Conservation (phyloP, 1,140 invertebrate species). For the Conus betulinus region DNA sequence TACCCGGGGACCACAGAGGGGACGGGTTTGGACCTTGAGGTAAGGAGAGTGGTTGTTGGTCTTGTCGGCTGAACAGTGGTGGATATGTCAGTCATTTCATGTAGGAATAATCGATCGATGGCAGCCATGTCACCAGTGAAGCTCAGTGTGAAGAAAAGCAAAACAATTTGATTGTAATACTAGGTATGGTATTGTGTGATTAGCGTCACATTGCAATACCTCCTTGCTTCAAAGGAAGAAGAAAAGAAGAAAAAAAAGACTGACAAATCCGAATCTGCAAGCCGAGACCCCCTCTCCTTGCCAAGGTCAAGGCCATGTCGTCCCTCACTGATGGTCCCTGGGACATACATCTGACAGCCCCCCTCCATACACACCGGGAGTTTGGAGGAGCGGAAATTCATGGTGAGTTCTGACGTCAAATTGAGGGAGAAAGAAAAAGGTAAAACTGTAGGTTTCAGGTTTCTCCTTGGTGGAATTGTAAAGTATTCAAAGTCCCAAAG, state of each 20-base stretch:
- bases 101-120: no score
- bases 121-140: no score
- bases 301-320: not conserved
- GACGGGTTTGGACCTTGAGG: conserved; percentile 17
- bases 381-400: no score
- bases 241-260: not conserved
- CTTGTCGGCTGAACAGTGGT: not conserved
- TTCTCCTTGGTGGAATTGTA: no score
- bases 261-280: not conserved
- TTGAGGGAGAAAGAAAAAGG: no score
- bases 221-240: not conserved
- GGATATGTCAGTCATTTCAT: not conserved
- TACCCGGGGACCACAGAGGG: conserved; percentile 37
- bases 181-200: not conserved
- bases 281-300: not conserved
- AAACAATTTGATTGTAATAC: no score
- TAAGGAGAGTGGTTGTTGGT: not conserved
- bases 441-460: no score
- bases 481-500: no score
- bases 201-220: not conserved
- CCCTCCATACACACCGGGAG: not conserved
- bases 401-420: no score
- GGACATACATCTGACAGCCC: not conserved
- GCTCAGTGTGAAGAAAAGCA: no score
- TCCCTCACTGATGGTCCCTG: not conserved